Conservation (phyloP, 1,140 invertebrate genomes). For the Neomicropteryx cornuta region DNA sequence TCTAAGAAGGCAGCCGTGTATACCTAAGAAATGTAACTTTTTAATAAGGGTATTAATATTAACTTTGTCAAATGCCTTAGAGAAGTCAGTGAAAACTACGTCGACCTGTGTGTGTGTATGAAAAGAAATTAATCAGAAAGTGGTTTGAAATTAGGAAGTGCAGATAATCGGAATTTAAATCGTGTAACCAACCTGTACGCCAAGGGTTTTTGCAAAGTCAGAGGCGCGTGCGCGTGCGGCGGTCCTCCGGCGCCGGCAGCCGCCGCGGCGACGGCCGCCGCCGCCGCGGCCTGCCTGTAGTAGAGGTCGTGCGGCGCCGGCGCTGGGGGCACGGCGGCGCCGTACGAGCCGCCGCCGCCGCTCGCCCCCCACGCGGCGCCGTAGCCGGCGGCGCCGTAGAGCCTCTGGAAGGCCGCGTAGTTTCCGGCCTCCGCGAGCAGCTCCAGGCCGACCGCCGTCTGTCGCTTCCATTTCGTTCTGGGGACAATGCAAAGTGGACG, state of each 20-base stretch:
- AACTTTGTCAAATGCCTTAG: too few species aligned
- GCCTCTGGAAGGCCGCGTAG: slow-evolving; percentile 89
- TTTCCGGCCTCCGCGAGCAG: slow-evolving; percentile 93
- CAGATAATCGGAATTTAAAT: slow-evolving; percentile 3
- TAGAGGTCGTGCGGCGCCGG: slow-evolving; percentile 64
- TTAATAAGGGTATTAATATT: too few species aligned
- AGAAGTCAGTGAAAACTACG: slow-evolving; percentile 1
- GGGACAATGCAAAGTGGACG: slow-evolving; percentile 26
- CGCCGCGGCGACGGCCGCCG: slow-evolving; percentile 53
- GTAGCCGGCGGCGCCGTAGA: slow-evolving; percentile 68
- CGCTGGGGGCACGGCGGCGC: slow-evolving; percentile 47
- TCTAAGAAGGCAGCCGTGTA: too few species aligned
- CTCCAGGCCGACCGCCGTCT: slow-evolving; percentile 94
- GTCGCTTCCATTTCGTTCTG: slow-evolving; percentile 99
- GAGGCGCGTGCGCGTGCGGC: too few species aligned
- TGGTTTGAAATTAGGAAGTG: not conserved
- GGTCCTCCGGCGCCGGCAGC: slow-evolving; percentile 53
- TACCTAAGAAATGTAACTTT: not conserved
- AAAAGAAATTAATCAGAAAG: not conserved
- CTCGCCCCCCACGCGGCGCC: slow-evolving; percentile 47
- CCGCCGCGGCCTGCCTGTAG: slow-evolving; percentile 63
- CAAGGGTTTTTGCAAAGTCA: slow-evolving; percentile 80
- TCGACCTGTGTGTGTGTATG: not conserved
- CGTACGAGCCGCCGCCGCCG: slow-evolving; percentile 31
- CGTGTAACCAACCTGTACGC: slow-evolving; percentile 52